A percentile compares a stretch with the other conserved stretches of the same genome.
phyloP scores from a whole-genome alignment of 2,888 invertebrate species.

The Augochlorella aurata region DNA sequence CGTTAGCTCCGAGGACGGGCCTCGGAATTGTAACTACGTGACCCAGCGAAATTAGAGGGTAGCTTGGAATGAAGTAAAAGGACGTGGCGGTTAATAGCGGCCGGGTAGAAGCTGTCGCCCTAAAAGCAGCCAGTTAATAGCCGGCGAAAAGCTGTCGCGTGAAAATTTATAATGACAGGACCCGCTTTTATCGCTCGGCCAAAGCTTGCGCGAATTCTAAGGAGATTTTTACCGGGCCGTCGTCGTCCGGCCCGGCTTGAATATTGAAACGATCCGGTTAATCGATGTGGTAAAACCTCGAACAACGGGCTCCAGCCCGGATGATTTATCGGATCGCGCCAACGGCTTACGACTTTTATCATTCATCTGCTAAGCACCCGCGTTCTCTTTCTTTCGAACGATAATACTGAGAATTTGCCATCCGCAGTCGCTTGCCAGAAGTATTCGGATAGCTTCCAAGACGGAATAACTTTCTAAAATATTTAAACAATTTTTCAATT shows the following conservation, averaged over 20 bases:
- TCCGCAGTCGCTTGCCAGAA: neutral
- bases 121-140: constrained; percentile 53
- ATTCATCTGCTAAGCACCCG: constrained; percentile 10
- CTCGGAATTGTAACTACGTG: constrained; percentile 52
- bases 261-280: constrained; percentile 33
- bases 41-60: constrained; percentile 54
- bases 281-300: constrained; percentile 26
- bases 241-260: neutral
- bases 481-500: too few relatives aligned
- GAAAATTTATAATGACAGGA: constrained; percentile 55
- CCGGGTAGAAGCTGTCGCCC: constrained; percentile 28
- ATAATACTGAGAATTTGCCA: neutral
- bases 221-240: constrained; percentile 17
- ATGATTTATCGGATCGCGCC: constrained; percentile 33
- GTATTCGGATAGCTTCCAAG: neutral
- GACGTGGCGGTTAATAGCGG: constrained; percentile 51
- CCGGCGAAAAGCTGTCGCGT: constrained; percentile 48
- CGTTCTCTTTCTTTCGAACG: neutral
- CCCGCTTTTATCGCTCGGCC: constrained; percentile 23
- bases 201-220: constrained; percentile 16
- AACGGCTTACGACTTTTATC: neutral
- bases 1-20: constrained; percentile 27
- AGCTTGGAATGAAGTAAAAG: constrained; percentile 52
- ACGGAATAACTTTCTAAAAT: neutral
- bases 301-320: neutral